phyloP scores from a whole-genome alignment of 30 jellyfish, hydroid and myxozoan genomes.

The Morbakka virulenta region DNA sequence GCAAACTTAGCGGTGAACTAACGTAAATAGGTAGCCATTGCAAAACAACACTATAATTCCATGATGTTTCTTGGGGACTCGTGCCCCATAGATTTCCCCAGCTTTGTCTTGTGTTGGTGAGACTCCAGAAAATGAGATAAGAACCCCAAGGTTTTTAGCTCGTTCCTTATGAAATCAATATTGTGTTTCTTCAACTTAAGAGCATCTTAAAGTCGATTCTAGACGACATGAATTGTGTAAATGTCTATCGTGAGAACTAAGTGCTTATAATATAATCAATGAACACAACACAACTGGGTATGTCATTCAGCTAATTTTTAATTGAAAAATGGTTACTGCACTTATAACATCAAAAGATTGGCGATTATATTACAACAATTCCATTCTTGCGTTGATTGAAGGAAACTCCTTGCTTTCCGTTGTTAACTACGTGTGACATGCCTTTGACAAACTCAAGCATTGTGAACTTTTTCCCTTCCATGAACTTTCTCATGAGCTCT shows the following conservation, averaged over 20 bases:
- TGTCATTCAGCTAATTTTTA: too few relatives aligned
- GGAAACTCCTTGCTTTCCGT: conserved; percentile 1
- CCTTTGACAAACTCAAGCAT: conserved; percentile 39
- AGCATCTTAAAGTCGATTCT: neutral
- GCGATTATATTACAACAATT: conserved; percentile 6
- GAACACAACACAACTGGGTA: too few relatives aligned
- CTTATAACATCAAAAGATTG: conserved; percentile 15
- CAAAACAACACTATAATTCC: too few relatives aligned
- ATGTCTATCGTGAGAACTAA: conserved; percentile 15
- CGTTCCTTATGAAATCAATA: too few relatives aligned
- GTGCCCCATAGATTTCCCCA: too few relatives aligned
- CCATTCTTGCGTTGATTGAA: conserved; percentile 25
- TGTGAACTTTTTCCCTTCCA: conserved; percentile 45
- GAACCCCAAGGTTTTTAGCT: too few relatives aligned
- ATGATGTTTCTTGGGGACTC: too few relatives aligned
- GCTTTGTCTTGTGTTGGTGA: too few relatives aligned
- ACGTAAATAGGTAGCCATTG: too few relatives aligned
- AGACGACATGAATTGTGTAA: conserved; percentile 20
- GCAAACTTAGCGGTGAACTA: too few relatives aligned
- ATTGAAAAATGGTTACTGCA: conserved; percentile 34
- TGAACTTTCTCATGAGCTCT: conserved; percentile 29
- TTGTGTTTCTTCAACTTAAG: too few relatives aligned
- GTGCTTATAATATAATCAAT: conserved; percentile 5
- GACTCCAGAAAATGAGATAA: too few relatives aligned
- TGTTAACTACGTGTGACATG: conserved; percentile 2